Evolutionary conservation across 2,888 invertebrate species (phyloP).

Genomic region (Tetranychus piercei): DNA sequence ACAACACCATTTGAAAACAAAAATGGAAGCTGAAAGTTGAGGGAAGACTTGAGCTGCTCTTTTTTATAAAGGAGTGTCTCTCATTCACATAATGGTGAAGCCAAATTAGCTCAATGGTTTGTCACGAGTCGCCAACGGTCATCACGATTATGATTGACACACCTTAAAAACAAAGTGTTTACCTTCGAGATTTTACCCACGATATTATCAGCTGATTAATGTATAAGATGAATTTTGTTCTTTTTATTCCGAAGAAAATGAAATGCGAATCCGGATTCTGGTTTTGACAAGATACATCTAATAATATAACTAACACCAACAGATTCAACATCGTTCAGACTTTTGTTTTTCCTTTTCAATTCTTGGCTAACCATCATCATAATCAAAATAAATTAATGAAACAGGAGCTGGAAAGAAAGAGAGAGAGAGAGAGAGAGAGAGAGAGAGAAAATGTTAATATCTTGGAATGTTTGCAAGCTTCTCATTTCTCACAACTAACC

Average conservation of each 20-base stretch:
- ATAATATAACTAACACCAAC: neutral
- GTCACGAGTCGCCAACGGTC: neutral
- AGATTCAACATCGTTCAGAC: neutral
- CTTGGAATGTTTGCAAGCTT: neutral
- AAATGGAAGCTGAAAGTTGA: neutral
- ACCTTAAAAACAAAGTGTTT: constrained; percentile 1
- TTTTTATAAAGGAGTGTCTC: neutral
- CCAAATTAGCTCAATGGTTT: constrained; percentile 1
- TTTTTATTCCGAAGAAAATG: neutral
- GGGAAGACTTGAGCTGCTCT: neutral
- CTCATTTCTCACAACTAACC: neutral
- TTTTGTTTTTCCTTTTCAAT: neutral
- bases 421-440: neutral
- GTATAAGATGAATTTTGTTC: neutral
- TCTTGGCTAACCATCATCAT: neutral
- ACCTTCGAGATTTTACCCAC: neutral
- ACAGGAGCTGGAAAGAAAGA: neutral
- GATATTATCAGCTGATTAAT: neutral
- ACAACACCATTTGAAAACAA: neutral
- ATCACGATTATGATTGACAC: constrained; percentile 1
- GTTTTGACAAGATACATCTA: neutral
- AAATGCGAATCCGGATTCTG: neutral
- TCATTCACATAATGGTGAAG: neutral
- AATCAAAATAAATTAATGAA: neutral
- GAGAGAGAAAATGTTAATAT: neutral